Evolutionary conservation across 2,113 vertebrate species (phyloP).

Genomic region (Tympanuchus pallidicinctus): DNA sequence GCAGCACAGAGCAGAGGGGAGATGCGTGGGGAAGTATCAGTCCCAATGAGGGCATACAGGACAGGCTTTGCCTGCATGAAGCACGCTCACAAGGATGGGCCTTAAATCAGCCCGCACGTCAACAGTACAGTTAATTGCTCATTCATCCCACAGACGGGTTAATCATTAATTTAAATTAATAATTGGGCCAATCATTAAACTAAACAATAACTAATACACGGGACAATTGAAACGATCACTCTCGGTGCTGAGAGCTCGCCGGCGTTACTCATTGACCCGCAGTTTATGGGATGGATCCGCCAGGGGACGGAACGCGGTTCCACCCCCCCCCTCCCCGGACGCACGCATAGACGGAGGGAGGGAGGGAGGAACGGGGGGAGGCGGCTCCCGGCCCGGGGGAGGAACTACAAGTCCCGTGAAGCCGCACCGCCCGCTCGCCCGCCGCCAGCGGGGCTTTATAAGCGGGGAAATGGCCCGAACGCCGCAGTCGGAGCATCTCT

Average conservation of each 20-base stretch:
- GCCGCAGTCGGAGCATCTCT: constrained; percentile 9
- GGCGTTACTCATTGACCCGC: constrained; percentile 49
- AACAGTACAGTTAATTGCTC: background rate
- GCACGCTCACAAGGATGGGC: fast-evolving
- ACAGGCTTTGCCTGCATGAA: background rate
- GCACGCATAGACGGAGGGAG: background rate
- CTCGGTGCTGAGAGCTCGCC: fast-evolving
- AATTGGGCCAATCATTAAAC: constrained; percentile 68
- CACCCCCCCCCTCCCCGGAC: too few relatives aligned
- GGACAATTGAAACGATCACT: background rate
- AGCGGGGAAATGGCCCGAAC: background rate
- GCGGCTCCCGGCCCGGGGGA: background rate
- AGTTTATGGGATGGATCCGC: background rate
- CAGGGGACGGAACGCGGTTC: background rate
- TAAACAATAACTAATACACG: background rate
- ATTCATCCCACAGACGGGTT: background rate
- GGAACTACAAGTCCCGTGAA: constrained; percentile 68
- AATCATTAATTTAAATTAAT: constrained; percentile 66
- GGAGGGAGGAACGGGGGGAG: background rate
- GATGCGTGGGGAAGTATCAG: fast-evolving
- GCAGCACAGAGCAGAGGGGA: fast-evolving
- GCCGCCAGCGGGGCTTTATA: constrained; percentile 20
- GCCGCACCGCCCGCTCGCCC: constrained; percentile 42
- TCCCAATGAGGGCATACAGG: fast-evolving
- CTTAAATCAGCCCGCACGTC: background rate